Evolutionary conservation across 2,888 invertebrate species (phyloP), one percentile per base, ranked within the genome.

Genomic region (Lasioglossum oenotherae): DNA sequence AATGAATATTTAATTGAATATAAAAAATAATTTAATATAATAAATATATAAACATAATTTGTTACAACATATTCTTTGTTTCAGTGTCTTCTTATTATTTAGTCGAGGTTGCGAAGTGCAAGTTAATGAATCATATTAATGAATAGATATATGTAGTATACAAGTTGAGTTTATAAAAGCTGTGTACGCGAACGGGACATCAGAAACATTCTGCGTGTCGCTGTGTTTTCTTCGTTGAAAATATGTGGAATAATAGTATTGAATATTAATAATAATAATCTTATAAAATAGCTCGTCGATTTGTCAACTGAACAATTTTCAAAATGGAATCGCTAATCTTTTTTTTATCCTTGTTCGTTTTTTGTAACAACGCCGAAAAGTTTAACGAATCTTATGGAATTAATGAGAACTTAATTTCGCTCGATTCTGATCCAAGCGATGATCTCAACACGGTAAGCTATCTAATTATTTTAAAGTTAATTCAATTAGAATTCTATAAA

Each of bases 391-490:
- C 67, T 12, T 16, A 14, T 27, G 10, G 49, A n/a, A 46, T 12
- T 8, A 31, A 41, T 19, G 23, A 16, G 1, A 41, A 64, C 31
- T 31, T 41, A 38, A 69, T 69, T 23, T n/a, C 41, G n/a, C 12
- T 4, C 14, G 4, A 53, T 27, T 38, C 16, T 3, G 19, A 53
- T 38, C 31, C 57, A 23, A 79, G 75, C 4, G 46, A 67, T 8
- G 31, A 80, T 0, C 74, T 84, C 1, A 44, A 85, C 31, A 76
- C 85, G 12, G 85, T 85, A 69, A 85, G 85, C 80, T n/a, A 57
- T 57, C 44, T 10, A 57, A 57, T 23, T n/a, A n/a, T 57, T 57
- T 57, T n/a, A 1, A 12, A n/a, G 1, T 12, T 57, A 31, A 64
- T 64, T 31, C 19, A 16, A 31, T 31, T 31, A 8, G 16, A 31